Base-by-base conservation (phyloP, 2,888 invertebrate species). In the Lissocephala sabroskyi region DNA sequence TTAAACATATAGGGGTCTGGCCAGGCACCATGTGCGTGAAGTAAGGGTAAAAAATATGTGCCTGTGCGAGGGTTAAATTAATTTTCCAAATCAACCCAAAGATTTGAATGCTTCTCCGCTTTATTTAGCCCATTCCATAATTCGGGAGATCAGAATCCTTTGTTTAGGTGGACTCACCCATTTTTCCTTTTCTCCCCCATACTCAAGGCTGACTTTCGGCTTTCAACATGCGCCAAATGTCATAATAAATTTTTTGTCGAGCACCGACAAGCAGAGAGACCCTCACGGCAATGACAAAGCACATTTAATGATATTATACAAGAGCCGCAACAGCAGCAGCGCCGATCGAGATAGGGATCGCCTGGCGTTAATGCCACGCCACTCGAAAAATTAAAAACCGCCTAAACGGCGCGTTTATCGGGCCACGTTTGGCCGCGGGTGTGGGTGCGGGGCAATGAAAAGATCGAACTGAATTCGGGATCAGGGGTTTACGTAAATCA, bases 171-270 rank as follows among this genome's bases (percentile, higher is more conserved):
- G n/a, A n/a, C n/a, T n/a, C n/a, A n/a, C n/a, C n/a, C n/a, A n/a
- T n/a, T n/a, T n/a, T n/a, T n/a, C n/a, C n/a, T n/a, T n/a, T n/a
- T n/a, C n/a, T n/a, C 23, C 23, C 23, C 7, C 23, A 23, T 23
- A 23, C 3, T 5, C 7, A 23, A 7, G 23, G 3, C 7, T 23
- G 3, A 23, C 23, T 23, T 23, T 23, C 23, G 7, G 66, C 71
- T 76, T 70, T 70, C 67, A 77, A 66, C 73, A 74, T 75, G 77
- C 77, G 73, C 62, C 71, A 55, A 74, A 64, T 77, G 73, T 74
- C 73, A 77, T 74, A 74, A 74, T 74, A 74, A 74, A 74, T 74
- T 71, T n/a, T n/a, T n/a, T n/a, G n/a, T 41, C 41, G 42, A 18
- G 18, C 41, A 53, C 50, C 48, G 54, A 54, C 39, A 41, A 46